phyloP scores from a whole-genome alignment of 2,888 invertebrate species.

The Philopedon plagiatum region DNA sequence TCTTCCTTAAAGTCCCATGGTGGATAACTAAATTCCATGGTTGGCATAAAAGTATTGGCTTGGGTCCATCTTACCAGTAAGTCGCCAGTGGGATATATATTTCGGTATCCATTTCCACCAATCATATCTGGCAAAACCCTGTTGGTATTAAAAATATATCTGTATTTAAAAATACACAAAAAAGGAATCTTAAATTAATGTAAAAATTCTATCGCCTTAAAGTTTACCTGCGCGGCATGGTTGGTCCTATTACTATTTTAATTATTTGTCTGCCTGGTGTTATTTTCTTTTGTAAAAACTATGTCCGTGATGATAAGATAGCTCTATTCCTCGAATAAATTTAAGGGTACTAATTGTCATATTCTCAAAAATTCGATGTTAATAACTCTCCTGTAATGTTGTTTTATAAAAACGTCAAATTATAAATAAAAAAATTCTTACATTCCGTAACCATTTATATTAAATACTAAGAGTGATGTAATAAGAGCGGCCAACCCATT shows the following conservation, averaged over 20 bases:
- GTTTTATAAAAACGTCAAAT: not conserved
- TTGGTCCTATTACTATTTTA: too few relatives aligned
- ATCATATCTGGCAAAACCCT: conserved; percentile 86
- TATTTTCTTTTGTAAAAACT: too few relatives aligned
- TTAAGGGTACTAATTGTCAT: too few relatives aligned
- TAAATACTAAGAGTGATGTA: conserved; percentile 78
- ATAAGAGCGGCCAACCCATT: conserved; percentile 82
- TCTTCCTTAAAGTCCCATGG: conserved; percentile 78
- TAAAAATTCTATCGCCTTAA: too few relatives aligned
- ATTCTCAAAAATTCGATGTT: too few relatives aligned
- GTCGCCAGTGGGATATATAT: conserved; percentile 70
- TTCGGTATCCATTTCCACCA: conserved; percentile 71
- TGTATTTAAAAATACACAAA: too few relatives aligned
- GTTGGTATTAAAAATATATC: conserved; percentile 9
- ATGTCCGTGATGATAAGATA: too few relatives aligned
- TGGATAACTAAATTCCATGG: conserved; percentile 83
- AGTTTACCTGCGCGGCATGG: too few relatives aligned
- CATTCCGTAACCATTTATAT: conserved; percentile 69
- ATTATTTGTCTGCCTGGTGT: too few relatives aligned
- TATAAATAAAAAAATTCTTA: conserved; percentile 48
- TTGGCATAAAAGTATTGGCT: conserved; percentile 83
- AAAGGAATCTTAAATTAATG: too few relatives aligned
- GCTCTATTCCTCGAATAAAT: too few relatives aligned
- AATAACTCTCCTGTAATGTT: too few relatives aligned
- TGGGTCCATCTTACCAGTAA: conserved; percentile 85